These are phyloP conservation scores for Caenorhabditis imperialis DNA, from an alignment of 2,888 invertebrate species.

Conservation along the genomic window DNA sequence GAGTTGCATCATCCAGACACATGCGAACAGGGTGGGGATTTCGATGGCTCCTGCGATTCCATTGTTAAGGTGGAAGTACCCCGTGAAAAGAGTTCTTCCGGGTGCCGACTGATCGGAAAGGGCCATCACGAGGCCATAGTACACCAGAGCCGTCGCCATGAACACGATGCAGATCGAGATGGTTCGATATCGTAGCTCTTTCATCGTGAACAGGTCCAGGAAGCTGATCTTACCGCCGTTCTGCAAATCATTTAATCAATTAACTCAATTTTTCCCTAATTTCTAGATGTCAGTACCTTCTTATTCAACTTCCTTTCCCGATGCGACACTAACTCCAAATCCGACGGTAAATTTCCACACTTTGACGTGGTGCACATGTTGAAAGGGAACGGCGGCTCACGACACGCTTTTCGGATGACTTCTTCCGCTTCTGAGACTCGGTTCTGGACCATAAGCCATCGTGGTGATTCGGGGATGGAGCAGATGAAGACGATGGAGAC, in stretches of 20 bases:
- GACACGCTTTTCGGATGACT: slow-evolving; percentile 76
- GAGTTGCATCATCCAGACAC: slow-evolving; percentile 75
- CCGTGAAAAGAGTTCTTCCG: slow-evolving; percentile 76
- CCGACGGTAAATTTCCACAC: slow-evolving; percentile 73
- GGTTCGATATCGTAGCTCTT: slow-evolving; percentile 69
- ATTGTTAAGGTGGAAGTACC: slow-evolving; percentile 78
- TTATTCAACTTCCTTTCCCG: slow-evolving; percentile 71
- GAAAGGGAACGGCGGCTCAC: slow-evolving; percentile 77
- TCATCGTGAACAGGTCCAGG: slow-evolving; percentile 58
- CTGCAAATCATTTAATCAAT: too few relatives aligned
- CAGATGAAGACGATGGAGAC: slow-evolving; percentile 75
- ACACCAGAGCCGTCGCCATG: slow-evolving; percentile 78
- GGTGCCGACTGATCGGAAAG: slow-evolving; percentile 77
- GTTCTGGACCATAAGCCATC: slow-evolving; percentile 77
- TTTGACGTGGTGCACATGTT: slow-evolving; percentile 74
- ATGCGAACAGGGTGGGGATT: slow-evolving; percentile 75
- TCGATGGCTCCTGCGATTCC: slow-evolving; percentile 77
- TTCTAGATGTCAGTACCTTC: slow-evolving; percentile 38
- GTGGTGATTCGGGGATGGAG: slow-evolving; percentile 77
- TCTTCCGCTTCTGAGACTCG: slow-evolving; percentile 77
- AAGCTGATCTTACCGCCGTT: slow-evolving; percentile 61
- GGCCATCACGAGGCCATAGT: slow-evolving; percentile 78
- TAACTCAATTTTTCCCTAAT: too few relatives aligned
- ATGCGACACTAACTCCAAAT: slow-evolving; percentile 76
- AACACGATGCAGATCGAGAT: slow-evolving; percentile 76